Evolutionary conservation across 2,888 invertebrate genomes (phyloP), one percentile per base, ranked within the genome.

Genomic region (Papilio gigon): DNA sequence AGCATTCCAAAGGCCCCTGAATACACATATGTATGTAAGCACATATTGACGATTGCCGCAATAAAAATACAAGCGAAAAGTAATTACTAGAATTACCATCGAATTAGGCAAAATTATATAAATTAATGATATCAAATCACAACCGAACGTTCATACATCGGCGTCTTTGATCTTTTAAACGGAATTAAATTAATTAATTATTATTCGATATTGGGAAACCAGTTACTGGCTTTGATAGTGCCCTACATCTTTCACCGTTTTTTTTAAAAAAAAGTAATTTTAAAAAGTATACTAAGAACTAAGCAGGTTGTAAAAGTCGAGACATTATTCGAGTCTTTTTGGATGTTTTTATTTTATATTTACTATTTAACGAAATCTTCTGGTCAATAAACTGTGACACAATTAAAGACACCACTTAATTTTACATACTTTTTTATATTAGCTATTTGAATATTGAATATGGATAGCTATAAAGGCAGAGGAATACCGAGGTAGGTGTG

Each of bases 231-330:
- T 47, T 47, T 22, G 22, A 44, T 20, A 47, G n/a, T 47, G 22
- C 22, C 20, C 47, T 47, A 47, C 47, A 47, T 47, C 22, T 47
- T 47, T 47, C 47, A 47, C 22, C 11, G n/a, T n/a, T 47, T 42
- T 42, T 20, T 4, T 22, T 22, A 17, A 42, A 42, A 17, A 6
- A 42, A 42, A 40, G 4, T 4, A 42, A 5, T 20, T 44, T 47
- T 17, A 4, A 4, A 8, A 22, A 11, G 0, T 22, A 12, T 22
- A 22, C 12, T 47, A 40, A 40, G n/a, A 40, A 42, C 4, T 20
- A 20, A 11, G 6, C 0, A 42, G 42, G 8, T 44, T 9, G 9
- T 44, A 22, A 44, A 44, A 22, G 22, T 44, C 4, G 12, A 11
- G 44, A 44, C n/a, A 11, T 22, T 44, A 9, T 22, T 44, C 22